A percentile compares a stretch with the other conserved stretches of the same genome.
These are phyloP conservation scores for Yponomeuta malinellus DNA, from an alignment of 2,888 invertebrate species.

Conservation along the genomic window DNA sequence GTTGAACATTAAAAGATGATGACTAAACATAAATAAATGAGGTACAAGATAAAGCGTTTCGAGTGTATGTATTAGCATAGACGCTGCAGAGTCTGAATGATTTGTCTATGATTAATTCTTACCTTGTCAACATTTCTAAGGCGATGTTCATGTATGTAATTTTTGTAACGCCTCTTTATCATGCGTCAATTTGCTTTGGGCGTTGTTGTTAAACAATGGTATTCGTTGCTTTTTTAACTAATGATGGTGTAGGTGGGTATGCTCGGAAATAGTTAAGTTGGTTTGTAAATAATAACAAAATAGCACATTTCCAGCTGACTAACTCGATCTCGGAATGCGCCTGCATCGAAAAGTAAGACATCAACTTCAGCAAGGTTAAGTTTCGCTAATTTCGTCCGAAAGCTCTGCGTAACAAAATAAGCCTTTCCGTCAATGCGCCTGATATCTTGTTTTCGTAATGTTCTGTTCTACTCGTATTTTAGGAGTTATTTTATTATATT, in stretches of 20 bases:
- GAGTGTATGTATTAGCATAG: slow-evolving; percentile 41
- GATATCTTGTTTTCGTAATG: slow-evolving; percentile 44
- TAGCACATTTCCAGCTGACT: background rate
- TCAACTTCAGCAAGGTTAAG: slow-evolving; percentile 28
- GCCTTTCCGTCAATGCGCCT: slow-evolving; percentile 35
- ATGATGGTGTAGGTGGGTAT: background rate
- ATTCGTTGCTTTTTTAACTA: background rate
- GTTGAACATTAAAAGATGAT: slow-evolving; percentile 60
- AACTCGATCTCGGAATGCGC: background rate
- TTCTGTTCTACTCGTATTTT: slow-evolving; percentile 23
- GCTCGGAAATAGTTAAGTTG: background rate
- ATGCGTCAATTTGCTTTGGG: slow-evolving; percentile 36
- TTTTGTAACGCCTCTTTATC: slow-evolving; percentile 55
- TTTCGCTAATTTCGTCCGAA: slow-evolving; percentile 50
- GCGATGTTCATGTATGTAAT: slow-evolving; percentile 43
- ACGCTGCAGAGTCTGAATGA: slow-evolving; percentile 31
- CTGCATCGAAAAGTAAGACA: slow-evolving; percentile 27
- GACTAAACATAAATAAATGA: slow-evolving; percentile 66
- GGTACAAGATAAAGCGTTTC: slow-evolving; percentile 40
- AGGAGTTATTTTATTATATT: no score
- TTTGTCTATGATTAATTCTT: slow-evolving; percentile 54
- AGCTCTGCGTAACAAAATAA: slow-evolving; percentile 44
- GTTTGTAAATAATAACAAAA: background rate
- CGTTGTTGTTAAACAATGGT: background rate
- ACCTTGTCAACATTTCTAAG: slow-evolving; percentile 52